A percentile compares a stretch with the other conserved stretches of the same genome.
phyloP scores from a whole-genome alignment of 2,113 vertebrate species.

The Colistium nudipinnis region DNA sequence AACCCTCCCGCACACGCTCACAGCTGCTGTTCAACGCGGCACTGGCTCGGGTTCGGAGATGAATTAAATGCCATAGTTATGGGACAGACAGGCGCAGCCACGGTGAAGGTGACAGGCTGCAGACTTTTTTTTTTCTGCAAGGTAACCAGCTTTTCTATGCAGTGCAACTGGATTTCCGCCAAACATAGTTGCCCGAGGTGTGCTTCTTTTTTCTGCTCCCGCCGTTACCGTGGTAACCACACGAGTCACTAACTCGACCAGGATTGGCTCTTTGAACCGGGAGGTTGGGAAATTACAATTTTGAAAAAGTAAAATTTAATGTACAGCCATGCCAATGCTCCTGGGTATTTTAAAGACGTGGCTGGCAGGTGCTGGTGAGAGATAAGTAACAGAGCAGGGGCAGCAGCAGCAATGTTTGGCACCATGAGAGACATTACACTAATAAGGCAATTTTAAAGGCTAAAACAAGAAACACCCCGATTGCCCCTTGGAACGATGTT shows the following conservation, averaged over 20 bases:
- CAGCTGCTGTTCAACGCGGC: not conserved
- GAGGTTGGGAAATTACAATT: slow-evolving; percentile 8
- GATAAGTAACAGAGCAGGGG: slow-evolving; percentile 26
- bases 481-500: not conserved
- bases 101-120: not conserved
- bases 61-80: not conserved
- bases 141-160: not conserved
- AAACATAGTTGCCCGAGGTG: slow-evolving; percentile 2
- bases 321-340: slow-evolving; percentile 2
- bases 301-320: not conserved
- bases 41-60: not conserved
- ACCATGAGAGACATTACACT: slow-evolving; percentile 1
- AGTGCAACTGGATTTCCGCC: not conserved
- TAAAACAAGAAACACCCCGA: slow-evolving; percentile 9
- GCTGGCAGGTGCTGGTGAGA: slow-evolving; percentile 22
- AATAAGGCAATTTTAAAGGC: not conserved
- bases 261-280: not conserved
- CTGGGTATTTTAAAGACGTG: not conserved
- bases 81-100: not conserved
- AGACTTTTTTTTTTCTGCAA: not conserved
- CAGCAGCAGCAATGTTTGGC: slow-evolving; percentile 15
- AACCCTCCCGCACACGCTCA: no score
- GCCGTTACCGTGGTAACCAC: slow-evolving; percentile 1
- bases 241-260: slow-evolving; percentile 20
- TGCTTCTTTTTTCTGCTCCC: not conserved